These are phyloP conservation scores for Drosophila ezoana DNA, from an alignment of 2,888 invertebrate genomes.

Conservation along the genomic window DNA sequence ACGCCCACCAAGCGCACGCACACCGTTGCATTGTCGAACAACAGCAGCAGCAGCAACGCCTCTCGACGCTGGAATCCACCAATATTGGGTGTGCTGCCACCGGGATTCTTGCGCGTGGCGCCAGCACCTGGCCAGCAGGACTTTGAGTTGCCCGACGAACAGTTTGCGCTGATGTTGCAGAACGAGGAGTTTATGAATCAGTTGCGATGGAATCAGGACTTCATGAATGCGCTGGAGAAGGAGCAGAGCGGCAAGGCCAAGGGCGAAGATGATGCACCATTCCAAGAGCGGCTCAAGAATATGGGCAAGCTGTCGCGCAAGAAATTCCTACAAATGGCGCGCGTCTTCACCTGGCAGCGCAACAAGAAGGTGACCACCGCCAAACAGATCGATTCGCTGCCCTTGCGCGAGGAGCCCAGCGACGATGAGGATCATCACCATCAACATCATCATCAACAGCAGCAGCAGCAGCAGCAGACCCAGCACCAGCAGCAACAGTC, in stretches of 20 bases:
- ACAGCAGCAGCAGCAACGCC: constrained; percentile 35
- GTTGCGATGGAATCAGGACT: constrained; percentile 93
- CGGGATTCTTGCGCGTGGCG: constrained; percentile 89
- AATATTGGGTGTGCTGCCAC: constrained; percentile 91
- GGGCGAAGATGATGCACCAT: constrained; percentile 88
- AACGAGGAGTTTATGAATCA: constrained; percentile 96
- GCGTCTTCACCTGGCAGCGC: constrained; percentile 90
- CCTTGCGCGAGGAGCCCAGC: constrained; percentile 88
- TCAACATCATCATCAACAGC: constrained; percentile 81
- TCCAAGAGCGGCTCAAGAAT: constrained; percentile 91
- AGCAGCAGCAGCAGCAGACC: constrained; percentile 75
- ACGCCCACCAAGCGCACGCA: constrained; percentile 72
- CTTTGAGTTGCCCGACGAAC: constrained; percentile 92
- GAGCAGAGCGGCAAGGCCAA: constrained; percentile 87
- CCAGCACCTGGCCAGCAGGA: constrained; percentile 82
- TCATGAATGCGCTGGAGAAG: constrained; percentile 92
- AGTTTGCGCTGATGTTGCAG: constrained; percentile 93
- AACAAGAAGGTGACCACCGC: constrained; percentile 85
- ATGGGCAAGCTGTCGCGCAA: constrained; percentile 94
- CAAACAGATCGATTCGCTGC: constrained; percentile 86
- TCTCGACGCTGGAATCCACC: constrained; percentile 91
- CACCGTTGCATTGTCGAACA: constrained; percentile 38
- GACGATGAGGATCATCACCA: constrained; percentile 87
- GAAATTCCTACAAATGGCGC: constrained; percentile 92
- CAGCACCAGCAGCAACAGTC: constrained; percentile 49